Base-by-base conservation (phyloP, 2,888 invertebrate species). In the Seira ritae region DNA sequence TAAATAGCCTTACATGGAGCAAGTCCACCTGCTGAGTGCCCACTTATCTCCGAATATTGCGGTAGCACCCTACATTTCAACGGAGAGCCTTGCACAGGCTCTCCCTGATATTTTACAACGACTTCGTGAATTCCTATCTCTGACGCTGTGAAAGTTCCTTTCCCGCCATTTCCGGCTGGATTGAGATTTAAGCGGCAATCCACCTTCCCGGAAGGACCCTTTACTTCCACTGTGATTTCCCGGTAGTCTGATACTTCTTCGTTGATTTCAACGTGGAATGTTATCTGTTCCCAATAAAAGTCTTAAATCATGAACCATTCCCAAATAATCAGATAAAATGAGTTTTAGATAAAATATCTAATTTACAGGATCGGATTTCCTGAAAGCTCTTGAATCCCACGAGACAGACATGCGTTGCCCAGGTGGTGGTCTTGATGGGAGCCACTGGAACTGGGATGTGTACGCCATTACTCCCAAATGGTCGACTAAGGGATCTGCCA, bases 401-500 rank as follows among this genome's bases (percentile, higher is more conserved):
- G 95, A 94, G 0, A 97, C 95, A 84, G 94, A 93, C 75, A 97
- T 92, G 91, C 96, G 93, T 90, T 97, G 96, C 82, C 95, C 95
- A 0, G 97, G 93, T 4, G 96, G 95, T 12, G 96, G 95, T 67
- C 96, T 92, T 80, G 96, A 96, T 31, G 95, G 94, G 42, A 97
- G 94, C 94, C 97, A 97, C 88, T 96, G 95, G 91, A 97, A 96
- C 90, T 96, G 94, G 0, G 98, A 96, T 0, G 97, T 96, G 91
- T 98, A 98, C 0, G 98, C 97, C 99, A 99, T 99, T 80, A 98
- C 96, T 10, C 97, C 98, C 88, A 99, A 92, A 92, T 98, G 98
- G 90, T 99, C 98, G 4, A 97, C 97, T 90, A 98, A 96, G 55
- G 95, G 95, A 90, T 97, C 97, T 50, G 97, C 95, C 95, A 99